Conservation (phyloP, 2,113 vertebrate genomes). For the Cricetomys ansorgei region DNA sequence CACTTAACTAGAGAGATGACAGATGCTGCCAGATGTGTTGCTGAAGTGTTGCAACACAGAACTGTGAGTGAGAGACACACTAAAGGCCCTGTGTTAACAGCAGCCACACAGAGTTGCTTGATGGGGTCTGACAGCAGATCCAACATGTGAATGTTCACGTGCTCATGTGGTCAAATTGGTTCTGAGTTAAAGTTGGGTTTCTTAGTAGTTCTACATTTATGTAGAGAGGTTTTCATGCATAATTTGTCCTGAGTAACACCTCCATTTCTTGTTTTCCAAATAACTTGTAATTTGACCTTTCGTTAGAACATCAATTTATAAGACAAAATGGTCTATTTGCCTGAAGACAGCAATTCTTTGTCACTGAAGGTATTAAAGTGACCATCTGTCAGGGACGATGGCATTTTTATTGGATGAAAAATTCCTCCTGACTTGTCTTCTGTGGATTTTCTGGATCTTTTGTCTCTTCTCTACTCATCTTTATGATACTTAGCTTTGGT, state of each 20-base stretch:
- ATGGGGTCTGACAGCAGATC: not conserved
- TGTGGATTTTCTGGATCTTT: slow-evolving; percentile 39
- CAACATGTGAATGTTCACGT: not conserved
- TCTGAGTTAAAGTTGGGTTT: slow-evolving; percentile 34
- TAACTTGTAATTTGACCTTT: slow-evolving; percentile 41
- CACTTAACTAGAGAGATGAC: not conserved
- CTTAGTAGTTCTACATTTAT: not conserved
- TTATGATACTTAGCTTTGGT: not conserved
- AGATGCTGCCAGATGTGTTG: not conserved
- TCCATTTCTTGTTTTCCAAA: slow-evolving; percentile 50
- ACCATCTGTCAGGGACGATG: slow-evolving; percentile 57
- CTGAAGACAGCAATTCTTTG: slow-evolving; percentile 46
- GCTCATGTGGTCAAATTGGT: not conserved
- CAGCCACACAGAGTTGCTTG: not conserved
- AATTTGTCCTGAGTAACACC: slow-evolving; percentile 13
- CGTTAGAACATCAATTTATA: slow-evolving; percentile 36
- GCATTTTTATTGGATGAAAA: slow-evolving; percentile 43
- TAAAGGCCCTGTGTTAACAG: slow-evolving; percentile 12
- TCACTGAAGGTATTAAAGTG: slow-evolving; percentile 45
- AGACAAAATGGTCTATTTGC: slow-evolving; percentile 44
- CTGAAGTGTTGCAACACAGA: not conserved
- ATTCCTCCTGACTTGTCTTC: slow-evolving; percentile 1
- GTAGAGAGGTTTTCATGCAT: slow-evolving; percentile 32
- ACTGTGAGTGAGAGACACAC: not conserved
- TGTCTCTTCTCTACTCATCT: not conserved